phyloP scores from a whole-genome alignment of 1,140 invertebrate genomes.

The Eriosoma lanigerum region DNA sequence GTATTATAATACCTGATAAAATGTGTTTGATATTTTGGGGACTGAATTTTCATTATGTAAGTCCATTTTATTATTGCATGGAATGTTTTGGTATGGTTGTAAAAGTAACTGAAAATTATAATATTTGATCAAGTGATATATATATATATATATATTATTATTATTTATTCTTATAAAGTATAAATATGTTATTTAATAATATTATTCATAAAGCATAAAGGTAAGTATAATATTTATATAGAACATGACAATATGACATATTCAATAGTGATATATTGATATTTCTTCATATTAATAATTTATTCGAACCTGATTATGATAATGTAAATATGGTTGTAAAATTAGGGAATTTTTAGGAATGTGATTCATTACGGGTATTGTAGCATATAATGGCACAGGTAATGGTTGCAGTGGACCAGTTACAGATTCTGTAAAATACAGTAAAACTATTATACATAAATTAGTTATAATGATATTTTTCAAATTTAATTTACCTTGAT shows the following conservation, averaged over 20 bases:
- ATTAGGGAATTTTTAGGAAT: not conserved
- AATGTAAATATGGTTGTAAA: conserved; percentile 23
- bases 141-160: too few relatives aligned
- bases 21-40: not conserved
- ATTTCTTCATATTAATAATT: not conserved
- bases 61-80: not conserved
- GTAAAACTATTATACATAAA: not conserved
- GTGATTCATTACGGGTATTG: conserved; percentile 2
- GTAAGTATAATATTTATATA: too few relatives aligned
- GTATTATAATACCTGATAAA: not conserved
- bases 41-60: not conserved
- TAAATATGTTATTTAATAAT: too few relatives aligned
- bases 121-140: not conserved
- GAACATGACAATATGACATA: too few relatives aligned
- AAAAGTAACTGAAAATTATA: conserved; percentile 21
- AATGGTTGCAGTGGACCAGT: not conserved
- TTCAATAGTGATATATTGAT: too few relatives aligned
- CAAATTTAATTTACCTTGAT: conserved; percentile 7
- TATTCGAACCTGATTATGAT: conserved; percentile 32
- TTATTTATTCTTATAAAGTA: too few relatives aligned
- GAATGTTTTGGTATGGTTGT: not conserved
- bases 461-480: not conserved
- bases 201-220: too few relatives aligned
- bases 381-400: not conserved
- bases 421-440: not conserved